Conservation (phyloP, 2,888 invertebrate genomes). For the Oxytorus armatus region DNA sequence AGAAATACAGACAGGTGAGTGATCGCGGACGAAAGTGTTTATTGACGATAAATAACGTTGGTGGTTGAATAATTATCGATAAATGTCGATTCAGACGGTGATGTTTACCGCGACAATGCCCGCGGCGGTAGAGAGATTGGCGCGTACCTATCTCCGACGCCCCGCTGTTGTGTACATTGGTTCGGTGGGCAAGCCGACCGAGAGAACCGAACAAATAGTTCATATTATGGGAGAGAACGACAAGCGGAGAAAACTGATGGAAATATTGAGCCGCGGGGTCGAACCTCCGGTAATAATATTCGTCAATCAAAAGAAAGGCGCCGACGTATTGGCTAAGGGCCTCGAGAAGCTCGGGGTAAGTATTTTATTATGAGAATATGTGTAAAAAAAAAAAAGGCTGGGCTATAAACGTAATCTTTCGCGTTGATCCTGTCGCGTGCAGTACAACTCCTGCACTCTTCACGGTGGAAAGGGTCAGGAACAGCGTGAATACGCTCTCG, state of each 20-base stretch:
- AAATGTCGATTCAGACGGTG: constrained; percentile 89
- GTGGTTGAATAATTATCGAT: background rate
- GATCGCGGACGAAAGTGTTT: background rate
- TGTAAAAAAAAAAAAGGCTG: background rate
- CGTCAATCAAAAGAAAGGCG: constrained; percentile 99
- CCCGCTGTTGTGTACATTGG: constrained; percentile 99
- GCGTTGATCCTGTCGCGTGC: constrained; percentile 71
- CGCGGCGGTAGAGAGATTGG: constrained; percentile 97
- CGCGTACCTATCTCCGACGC: constrained; percentile 96
- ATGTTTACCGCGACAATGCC: constrained; percentile 99
- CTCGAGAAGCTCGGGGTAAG: constrained; percentile 96
- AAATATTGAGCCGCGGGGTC: constrained; percentile 94
- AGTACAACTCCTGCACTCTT: constrained; percentile 97
- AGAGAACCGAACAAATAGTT: constrained; percentile 98
- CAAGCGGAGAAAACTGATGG: constrained; percentile 98
- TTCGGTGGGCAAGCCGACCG: constrained; percentile 98
- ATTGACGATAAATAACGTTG: background rate
- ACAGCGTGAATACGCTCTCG: constrained; percentile 98
- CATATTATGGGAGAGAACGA: constrained; percentile 98
- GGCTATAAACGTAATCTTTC: background rate
- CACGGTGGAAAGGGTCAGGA: constrained; percentile 99
- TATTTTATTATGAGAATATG: constrained; percentile 63
- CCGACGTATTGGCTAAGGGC: constrained; percentile 98
- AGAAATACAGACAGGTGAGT: constrained; percentile 95
- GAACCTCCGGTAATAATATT: constrained; percentile 99